Evolutionary conservation across 2,888 invertebrate species (phyloP).

Genomic region (Hyalella azteca): DNA sequence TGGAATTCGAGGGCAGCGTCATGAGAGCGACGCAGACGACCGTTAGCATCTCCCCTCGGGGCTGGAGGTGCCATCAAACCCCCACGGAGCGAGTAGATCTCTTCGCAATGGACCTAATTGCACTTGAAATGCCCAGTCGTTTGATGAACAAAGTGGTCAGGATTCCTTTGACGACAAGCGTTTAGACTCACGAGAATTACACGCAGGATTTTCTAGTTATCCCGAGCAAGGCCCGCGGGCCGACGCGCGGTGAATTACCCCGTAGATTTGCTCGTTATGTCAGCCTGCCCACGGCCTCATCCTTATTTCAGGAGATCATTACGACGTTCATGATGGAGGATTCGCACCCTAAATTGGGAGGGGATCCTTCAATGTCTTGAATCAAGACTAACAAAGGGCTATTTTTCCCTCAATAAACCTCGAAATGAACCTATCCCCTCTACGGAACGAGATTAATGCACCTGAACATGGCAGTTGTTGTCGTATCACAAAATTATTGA

Average conservation of each 20-base stretch:
- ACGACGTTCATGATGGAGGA: neutral
- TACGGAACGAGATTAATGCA: no score
- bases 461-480: no score
- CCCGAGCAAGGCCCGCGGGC: conserved; percentile 1
- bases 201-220: conserved; percentile 25
- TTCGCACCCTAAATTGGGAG: neutral
- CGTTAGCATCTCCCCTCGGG: neutral
- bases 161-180: conserved; percentile 33
- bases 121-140: conserved; percentile 34
- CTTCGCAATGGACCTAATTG: conserved; percentile 33
- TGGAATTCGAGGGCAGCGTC: neutral
- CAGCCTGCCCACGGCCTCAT: neutral
- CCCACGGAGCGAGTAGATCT: conserved; percentile 5
- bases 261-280: conserved; percentile 22
- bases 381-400: no score
- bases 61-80: neutral
- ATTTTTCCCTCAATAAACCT: no score
- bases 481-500: no score
- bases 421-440: no score
- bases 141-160: conserved; percentile 35
- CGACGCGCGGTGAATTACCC: neutral
- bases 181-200: conserved; percentile 29
- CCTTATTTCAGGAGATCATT: conserved; percentile 16
- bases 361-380: neutral
- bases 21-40: neutral